Conservation (phyloP, 1,140 invertebrate genomes). For the Oppia nitens region DNA sequence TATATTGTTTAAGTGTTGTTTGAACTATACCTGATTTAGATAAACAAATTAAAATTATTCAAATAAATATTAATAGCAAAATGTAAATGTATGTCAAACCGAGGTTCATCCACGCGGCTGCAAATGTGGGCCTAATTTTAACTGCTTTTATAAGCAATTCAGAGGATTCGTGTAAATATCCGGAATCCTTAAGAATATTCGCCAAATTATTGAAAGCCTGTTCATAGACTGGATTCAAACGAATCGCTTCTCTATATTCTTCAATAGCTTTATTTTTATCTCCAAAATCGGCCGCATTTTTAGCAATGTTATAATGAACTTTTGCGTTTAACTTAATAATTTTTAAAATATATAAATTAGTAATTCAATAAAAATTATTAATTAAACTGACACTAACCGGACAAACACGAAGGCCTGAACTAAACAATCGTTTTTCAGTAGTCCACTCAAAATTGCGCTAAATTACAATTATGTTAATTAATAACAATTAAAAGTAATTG, state of each 20-base stretch:
- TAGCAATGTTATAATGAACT: conserved; percentile 89
- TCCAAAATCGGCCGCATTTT: conserved; percentile 58
- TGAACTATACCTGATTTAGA: conserved; percentile 86
- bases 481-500: too few relatives aligned
- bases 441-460: conserved; percentile 60
- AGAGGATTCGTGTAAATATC: conserved; percentile 53
- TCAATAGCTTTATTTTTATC: conserved; percentile 46
- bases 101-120: conserved; percentile 94
- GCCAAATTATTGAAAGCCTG: conserved; percentile 95
- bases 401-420: conserved; percentile 52
- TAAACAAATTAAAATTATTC: too few relatives aligned
- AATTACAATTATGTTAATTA: conserved; percentile 27
- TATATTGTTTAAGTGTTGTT: conserved; percentile 47
- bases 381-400: conserved; percentile 29
- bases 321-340: conserved; percentile 46
- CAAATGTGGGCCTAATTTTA: conserved; percentile 59
- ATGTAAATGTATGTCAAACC: too few relatives aligned
- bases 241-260: conserved; percentile 61
- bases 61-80: too few relatives aligned
- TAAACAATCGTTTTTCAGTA: conserved; percentile 50
- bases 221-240: conserved; percentile 73
- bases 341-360: too few relatives aligned
- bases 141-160: conserved; percentile 53
- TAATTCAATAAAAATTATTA: not conserved
- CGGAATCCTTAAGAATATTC: conserved; percentile 68